Evolutionary conservation across 2,888 invertebrate species (phyloP).

Genomic region (Dryobota labecula): DNA sequence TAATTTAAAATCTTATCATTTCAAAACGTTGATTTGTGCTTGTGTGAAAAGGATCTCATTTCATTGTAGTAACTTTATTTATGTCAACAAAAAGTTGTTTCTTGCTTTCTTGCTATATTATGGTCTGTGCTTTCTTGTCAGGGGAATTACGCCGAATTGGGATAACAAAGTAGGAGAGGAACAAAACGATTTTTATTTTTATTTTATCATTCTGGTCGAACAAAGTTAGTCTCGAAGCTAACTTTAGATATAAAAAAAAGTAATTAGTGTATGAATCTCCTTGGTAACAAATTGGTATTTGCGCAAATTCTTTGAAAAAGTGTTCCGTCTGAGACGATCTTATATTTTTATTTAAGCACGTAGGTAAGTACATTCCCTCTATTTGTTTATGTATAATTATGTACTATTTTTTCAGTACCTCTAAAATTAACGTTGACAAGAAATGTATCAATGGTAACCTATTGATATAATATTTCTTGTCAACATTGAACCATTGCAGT

Average conservation of each 20-base stretch:
- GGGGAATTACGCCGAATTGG: conserved; percentile 26
- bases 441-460: too few species aligned
- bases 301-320: conserved; percentile 5
- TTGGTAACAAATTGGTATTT: conserved; percentile 14
- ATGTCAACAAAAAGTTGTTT: conserved; percentile 18
- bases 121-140: neutral
- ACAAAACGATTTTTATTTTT: neutral
- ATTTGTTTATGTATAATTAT: neutral
- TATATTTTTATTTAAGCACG: neutral
- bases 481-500: too few species aligned
- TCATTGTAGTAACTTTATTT: neutral
- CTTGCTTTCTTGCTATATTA: neutral
- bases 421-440: too few species aligned
- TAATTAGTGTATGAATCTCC: conserved; percentile 1
- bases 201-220: neutral
- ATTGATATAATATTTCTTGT: too few species aligned
- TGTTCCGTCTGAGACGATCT: neutral
- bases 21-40: too few species aligned
- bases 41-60: conserved; percentile 11
- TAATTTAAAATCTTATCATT: neutral
- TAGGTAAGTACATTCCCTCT: conserved; percentile 23
- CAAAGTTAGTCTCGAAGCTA: neutral
- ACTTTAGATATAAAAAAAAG: neutral
- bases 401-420: neutral
- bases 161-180: neutral